phyloP scores from a whole-genome alignment of 2,797 vertebrate genomes.

The Sciurus vulgaris region DNA sequence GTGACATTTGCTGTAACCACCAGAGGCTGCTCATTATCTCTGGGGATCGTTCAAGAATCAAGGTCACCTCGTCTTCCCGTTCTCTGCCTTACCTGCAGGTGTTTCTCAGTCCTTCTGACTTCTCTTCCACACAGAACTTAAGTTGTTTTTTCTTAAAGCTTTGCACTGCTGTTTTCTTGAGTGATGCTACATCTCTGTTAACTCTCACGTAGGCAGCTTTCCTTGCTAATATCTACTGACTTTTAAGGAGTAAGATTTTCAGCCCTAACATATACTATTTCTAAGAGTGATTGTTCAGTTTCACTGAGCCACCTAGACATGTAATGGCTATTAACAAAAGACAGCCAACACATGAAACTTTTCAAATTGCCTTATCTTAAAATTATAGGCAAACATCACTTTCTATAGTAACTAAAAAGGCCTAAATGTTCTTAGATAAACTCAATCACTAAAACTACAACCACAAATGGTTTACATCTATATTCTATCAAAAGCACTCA shows the following conservation, averaged over 20 bases:
- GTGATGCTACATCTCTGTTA: background rate
- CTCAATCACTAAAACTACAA: constrained; percentile 15
- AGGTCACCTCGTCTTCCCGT: background rate
- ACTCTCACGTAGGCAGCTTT: background rate
- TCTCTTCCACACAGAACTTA: background rate
- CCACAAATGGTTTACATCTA: background rate
- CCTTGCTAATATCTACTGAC: constrained; percentile 35
- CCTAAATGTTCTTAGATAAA: background rate
- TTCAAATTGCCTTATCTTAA: background rate
- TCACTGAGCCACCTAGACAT: background rate
- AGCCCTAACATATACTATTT: background rate
- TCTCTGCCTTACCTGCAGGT: background rate
- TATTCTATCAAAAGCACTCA: background rate
- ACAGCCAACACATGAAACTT: background rate
- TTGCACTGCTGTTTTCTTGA: background rate
- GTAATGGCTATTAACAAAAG: constrained; percentile 42
- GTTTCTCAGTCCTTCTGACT: background rate
- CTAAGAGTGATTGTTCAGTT: background rate
- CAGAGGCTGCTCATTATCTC: background rate
- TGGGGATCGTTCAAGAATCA: background rate
- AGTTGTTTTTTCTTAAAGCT: background rate
- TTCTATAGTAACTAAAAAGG: constrained; percentile 25
- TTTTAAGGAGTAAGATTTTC: constrained; percentile 18
- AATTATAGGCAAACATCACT: background rate
- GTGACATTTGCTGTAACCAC: background rate